phyloP scores from a whole-genome alignment of 2,797 vertebrate species.

The Benthosema pterotum region DNA sequence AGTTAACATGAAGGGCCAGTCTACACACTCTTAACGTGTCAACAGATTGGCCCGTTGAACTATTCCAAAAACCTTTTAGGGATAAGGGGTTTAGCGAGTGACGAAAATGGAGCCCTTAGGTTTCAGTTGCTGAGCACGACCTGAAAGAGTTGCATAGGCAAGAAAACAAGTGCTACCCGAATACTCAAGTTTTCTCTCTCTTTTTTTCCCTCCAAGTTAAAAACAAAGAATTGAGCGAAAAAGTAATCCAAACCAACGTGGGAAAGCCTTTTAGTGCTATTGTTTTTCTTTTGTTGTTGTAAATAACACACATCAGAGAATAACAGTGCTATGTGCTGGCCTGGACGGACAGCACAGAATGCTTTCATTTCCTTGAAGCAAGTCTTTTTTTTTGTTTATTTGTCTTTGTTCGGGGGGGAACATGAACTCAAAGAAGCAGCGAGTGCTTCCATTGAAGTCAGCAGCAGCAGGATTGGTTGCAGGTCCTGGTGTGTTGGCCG shows the following conservation, averaged over 20 bases:
- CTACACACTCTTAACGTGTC: no score
- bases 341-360: constrained; percentile 41
- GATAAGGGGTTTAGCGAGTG: no score
- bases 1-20: no score
- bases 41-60: no score
- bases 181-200: constrained; percentile 8
- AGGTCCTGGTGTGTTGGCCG: constrained; percentile 38
- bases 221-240: constrained; percentile 42
- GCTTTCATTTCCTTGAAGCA: constrained; percentile 58
- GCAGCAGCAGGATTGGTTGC: constrained; percentile 65
- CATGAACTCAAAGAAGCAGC: constrained; percentile 59
- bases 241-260: not conserved
- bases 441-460: constrained; percentile 62
- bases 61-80: no score
- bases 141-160: constrained; percentile 80
- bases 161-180: constrained; percentile 64
- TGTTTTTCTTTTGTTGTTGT: not conserved
- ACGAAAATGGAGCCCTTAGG: no score
- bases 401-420: not conserved
- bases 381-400: not conserved
- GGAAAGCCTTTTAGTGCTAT: no score
- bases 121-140: constrained; percentile 72
- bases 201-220: constrained; percentile 12
- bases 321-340: constrained; percentile 41
- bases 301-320: constrained; percentile 17